These are phyloP conservation scores for Polylopha cassiicola DNA, from an alignment of 2,888 invertebrate genomes.

Conservation along the genomic window DNA sequence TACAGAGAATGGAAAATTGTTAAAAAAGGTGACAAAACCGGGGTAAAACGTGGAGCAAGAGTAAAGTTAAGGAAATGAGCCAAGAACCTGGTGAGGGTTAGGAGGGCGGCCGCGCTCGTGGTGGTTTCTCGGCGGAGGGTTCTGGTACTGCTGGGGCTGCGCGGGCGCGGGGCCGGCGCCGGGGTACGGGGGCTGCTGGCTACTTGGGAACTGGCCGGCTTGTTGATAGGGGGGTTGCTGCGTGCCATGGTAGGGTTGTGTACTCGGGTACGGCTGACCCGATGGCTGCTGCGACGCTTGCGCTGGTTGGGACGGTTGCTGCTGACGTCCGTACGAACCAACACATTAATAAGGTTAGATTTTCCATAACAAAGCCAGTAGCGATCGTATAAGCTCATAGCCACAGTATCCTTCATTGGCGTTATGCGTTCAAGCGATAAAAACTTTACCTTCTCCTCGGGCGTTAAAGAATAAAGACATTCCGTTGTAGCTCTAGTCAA, in stretches of 20 bases:
- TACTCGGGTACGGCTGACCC: constrained; percentile 73
- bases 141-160: constrained; percentile 46
- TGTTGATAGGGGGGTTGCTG: constrained; percentile 73
- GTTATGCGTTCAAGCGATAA: constrained; percentile 66
- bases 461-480: constrained; percentile 60
- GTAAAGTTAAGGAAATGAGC: constrained; percentile 20
- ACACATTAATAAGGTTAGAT: constrained; percentile 78
- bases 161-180: constrained; percentile 47
- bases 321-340: constrained; percentile 78
- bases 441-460: constrained; percentile 67
- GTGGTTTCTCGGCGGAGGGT: constrained; percentile 73
- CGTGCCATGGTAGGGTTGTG: constrained; percentile 76
- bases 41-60: constrained; percentile 17
- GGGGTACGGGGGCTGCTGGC: constrained; percentile 55
- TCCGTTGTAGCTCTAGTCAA: constrained; percentile 70
- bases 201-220: constrained; percentile 73
- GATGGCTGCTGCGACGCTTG: constrained; percentile 74
- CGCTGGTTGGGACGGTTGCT: constrained; percentile 76
- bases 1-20: constrained; percentile 14
- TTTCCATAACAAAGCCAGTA: constrained; percentile 73
- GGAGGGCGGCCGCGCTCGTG: constrained; percentile 74
- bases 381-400: constrained; percentile 71
- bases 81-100: constrained; percentile 65
- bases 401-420: constrained; percentile 58
- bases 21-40: constrained; percentile 12